These are phyloP conservation scores for Camponotus pennsylvanicus DNA, from an alignment of 1,140 invertebrate species.

Conservation along the genomic window DNA sequence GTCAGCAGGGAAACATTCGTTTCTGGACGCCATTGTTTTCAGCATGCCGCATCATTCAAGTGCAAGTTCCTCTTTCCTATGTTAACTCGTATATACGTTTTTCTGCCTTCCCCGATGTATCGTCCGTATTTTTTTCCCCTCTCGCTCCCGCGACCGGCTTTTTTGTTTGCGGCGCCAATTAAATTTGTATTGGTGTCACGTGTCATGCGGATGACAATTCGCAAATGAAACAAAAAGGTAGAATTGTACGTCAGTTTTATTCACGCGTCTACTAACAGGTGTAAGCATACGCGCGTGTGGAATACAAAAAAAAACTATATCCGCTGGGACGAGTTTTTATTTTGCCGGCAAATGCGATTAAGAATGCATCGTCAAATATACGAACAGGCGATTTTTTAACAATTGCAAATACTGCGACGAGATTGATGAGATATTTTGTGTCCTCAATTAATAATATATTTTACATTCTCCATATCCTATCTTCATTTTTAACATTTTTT, in stretches of 20 bases:
- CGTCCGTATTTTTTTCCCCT: slow-evolving; percentile 30
- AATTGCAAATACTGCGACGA: slow-evolving; percentile 7
- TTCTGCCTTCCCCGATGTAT: background rate
- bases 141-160: background rate
- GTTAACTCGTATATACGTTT: slow-evolving; percentile 5
- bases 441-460: slow-evolving; percentile 21
- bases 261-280: slow-evolving; percentile 18
- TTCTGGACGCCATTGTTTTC: slow-evolving; percentile 38
- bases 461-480: background rate
- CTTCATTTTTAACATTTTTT: background rate
- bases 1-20: slow-evolving; percentile 45
- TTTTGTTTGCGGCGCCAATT: slow-evolving; percentile 58
- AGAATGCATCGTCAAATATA: slow-evolving; percentile 51
- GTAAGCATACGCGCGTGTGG: slow-evolving; percentile 33
- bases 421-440: slow-evolving; percentile 25
- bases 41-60: slow-evolving; percentile 1
- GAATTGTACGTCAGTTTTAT: slow-evolving; percentile 49
- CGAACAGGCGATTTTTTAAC: slow-evolving; percentile 42
- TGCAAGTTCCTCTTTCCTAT: slow-evolving; percentile 1
- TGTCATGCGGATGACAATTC: slow-evolving; percentile 56
- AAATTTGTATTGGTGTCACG: slow-evolving; percentile 63
- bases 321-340: slow-evolving; percentile 45
- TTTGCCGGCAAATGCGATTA: slow-evolving; percentile 35
- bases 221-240: slow-evolving; percentile 57
- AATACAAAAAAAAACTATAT: slow-evolving; percentile 36